Conservation (phyloP, 2,888 invertebrate genomes). For the Phania funesta region DNA sequence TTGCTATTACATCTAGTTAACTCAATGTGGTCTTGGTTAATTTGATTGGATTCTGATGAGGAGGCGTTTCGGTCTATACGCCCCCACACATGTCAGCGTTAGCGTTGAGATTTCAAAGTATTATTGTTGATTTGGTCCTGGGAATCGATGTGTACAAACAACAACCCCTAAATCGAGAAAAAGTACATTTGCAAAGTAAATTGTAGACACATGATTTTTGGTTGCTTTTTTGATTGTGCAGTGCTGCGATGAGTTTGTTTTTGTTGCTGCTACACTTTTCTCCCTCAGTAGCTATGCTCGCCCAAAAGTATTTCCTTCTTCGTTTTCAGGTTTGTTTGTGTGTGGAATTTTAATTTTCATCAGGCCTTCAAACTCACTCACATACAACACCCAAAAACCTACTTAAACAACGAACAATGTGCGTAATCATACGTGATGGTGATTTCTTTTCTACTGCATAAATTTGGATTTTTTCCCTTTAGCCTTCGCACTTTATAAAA, state of each 20-base stretch:
- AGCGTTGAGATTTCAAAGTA: conserved; percentile 29
- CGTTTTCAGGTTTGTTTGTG: conserved; percentile 3
- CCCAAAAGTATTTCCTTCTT: conserved; percentile 11
- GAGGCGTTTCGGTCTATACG: conserved; percentile 75
- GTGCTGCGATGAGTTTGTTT: conserved; percentile 78
- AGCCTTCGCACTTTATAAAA: conserved; percentile 76
- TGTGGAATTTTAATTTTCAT: conserved; percentile 76
- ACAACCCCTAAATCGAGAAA: conserved; percentile 68
- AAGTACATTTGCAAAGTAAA: conserved; percentile 13
- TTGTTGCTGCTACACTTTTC: conserved; percentile 11
- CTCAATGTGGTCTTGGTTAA: conserved; percentile 74
- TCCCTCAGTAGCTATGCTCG: conserved; percentile 23
- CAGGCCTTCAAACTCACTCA: not conserved
- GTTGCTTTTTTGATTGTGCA: conserved; percentile 76
- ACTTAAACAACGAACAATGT: conserved; percentile 76
- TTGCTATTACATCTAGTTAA: conserved; percentile 64
- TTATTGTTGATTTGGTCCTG: conserved; percentile 69
- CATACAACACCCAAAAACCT: conserved; percentile 73
- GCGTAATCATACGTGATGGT: conserved; percentile 78
- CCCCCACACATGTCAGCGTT: conserved; percentile 76
- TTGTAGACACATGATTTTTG: conserved; percentile 51
- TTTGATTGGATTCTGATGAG: conserved; percentile 80
- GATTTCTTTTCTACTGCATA: conserved; percentile 49
- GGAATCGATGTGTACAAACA: conserved; percentile 62
- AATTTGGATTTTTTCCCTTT: conserved; percentile 65